Base-by-base conservation (phyloP, 2,113 vertebrate genomes). In the Athene cunicularia region DNA sequence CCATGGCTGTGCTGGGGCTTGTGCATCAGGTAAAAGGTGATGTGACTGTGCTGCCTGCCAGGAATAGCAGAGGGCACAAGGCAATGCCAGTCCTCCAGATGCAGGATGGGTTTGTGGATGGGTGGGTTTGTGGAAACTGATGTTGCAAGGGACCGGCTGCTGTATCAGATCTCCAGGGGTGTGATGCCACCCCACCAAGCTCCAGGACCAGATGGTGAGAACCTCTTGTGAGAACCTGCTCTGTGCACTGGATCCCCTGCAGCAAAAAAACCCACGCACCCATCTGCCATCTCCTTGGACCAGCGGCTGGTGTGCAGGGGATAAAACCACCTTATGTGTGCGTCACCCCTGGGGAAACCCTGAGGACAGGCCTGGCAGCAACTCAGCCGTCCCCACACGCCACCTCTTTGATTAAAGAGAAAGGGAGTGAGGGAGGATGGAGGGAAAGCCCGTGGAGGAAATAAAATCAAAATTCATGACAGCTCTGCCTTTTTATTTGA, bases 401-500 rank as follows among this genome's bases (percentile, higher is more conserved):
- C 88, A 70, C 73, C 80, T 76, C 64, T 79, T 73, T 72, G 96
- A 96, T 91, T 24, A 93, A 77, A 81, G 72, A 89, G 56, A 90
- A 8, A 30, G 20, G 23, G 21, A 70, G 30, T 0, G 6, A 33
- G 49, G 59, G 12, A 60, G 8, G 32, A 39, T 5, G 59, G 15
- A 68, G 80, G 86, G 88, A 52, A 88, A 94, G 63, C 60, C 95
- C 33, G 0, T 32, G 80, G 94, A 95, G 89, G 67, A 84, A 94
- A 96, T 50, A 4, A 50, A 80, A 97, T 97, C 76, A 94, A 82
- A 96, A 97, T 98, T 93, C 97, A 84, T 1, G 30, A 77, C 90
- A 73, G 94, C 74, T 72, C 92, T 94, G 91, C 74, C 86, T 97
- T 96, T 97, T 86, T 74, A 94, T 96, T 93, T 82, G 95, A 83